phyloP scores from a whole-genome alignment of 2,888 invertebrate genomes.

The Carcina quercana region DNA sequence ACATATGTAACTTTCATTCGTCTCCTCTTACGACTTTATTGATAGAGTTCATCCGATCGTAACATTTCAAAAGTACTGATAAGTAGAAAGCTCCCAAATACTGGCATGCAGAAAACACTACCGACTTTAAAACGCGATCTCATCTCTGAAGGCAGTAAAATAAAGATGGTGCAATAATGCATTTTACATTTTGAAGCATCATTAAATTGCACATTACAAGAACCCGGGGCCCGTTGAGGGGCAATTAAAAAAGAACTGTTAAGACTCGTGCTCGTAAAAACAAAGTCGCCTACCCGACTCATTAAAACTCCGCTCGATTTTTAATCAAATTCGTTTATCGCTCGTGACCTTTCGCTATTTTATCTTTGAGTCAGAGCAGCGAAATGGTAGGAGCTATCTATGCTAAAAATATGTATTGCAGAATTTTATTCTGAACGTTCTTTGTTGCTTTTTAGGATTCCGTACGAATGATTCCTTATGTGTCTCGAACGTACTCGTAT shows the following conservation, averaged over 20 bases:
- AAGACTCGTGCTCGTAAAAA: constrained; percentile 65
- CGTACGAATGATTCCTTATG: too few species aligned
- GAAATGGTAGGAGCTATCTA: too few species aligned
- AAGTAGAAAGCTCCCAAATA: constrained; percentile 4
- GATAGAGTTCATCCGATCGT: too few species aligned
- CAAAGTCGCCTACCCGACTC: constrained; percentile 65
- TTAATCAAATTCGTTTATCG: constrained; percentile 49
- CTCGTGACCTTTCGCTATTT: constrained; percentile 26
- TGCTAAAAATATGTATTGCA: too few species aligned
- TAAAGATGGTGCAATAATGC: constrained; percentile 67
- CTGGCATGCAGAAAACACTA: constrained; percentile 22
- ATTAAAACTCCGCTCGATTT: constrained; percentile 60
- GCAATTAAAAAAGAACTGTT: constrained; percentile 70
- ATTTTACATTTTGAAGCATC: constrained; percentile 70
- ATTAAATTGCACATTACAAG: constrained; percentile 68
- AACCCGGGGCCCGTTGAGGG: constrained; percentile 48
- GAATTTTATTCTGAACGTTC: too few species aligned
- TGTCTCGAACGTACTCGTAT: too few species aligned
- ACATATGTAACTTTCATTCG: too few species aligned
- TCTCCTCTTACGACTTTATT: too few species aligned
- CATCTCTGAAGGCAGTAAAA: constrained; percentile 47
- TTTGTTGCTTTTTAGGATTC: too few species aligned
- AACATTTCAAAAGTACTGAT: constrained; percentile 1
- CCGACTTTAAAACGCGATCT: constrained; percentile 29
- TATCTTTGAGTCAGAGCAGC: constrained; percentile 24